Evolutionary conservation across 2,888 invertebrate genomes (phyloP), one percentile per base, ranked within the genome.

Genomic region (Eledona agricola): DNA sequence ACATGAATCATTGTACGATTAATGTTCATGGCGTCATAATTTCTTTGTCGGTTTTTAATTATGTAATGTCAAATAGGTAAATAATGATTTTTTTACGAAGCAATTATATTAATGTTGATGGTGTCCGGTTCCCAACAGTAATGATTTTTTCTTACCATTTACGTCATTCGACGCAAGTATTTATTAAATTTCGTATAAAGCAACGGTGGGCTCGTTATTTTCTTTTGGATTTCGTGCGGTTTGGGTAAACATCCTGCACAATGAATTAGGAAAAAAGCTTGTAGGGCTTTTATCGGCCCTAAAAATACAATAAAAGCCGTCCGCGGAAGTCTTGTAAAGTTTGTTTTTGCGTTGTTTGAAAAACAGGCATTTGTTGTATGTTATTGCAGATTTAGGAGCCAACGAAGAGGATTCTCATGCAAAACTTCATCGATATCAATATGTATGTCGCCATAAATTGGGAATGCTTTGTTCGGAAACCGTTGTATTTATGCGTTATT

Each of bases 381-480:
- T 35, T 35, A 12, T 9, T 35, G 2, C 4, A 17, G 11, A 37
- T 23, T 7, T 15, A 23, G 13, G 12, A 4, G 11, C 10, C 4
- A 20, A 7, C 12, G 12, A 20, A 19, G 22, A 35, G 12, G 5
- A 35, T 12, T 23, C 11, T 20, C 3, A 4, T 4, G 7, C 13
- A 22, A 6, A 20, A 32, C 16, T 16, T 7, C 6, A 4, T 17
- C 16, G 29, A 28, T 42, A 42, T 31, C 42, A 42, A 42, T 42
- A 42, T 42, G 42, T 22, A 42, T 42, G 29, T 4, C 5, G 31
- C 13, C 31, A 19, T 42, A 42, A 42, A 42, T 42, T 19, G 42
- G 13, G 9, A 42, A 29, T 42, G 29, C 20, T 31, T 42, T 29
- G 22, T 16, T 28, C 12, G 3, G 28, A 28, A 28, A 40, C n/a